phyloP scores from a whole-genome alignment of 2,888 invertebrate species.

The Metalampra italica region DNA sequence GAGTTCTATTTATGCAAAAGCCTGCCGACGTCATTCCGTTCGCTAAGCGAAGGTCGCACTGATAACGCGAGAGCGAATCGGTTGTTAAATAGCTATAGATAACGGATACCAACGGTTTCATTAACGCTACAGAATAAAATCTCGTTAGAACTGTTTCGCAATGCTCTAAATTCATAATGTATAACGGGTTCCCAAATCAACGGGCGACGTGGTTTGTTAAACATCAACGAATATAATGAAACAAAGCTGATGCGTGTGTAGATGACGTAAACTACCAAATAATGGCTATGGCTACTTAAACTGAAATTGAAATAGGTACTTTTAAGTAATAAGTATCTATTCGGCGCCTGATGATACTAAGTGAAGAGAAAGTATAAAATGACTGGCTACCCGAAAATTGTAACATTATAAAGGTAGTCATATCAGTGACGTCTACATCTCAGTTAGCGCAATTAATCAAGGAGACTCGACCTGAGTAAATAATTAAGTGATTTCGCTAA shows the following conservation, averaged over 20 bases:
- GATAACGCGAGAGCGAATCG: conserved; percentile 37
- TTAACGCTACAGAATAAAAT: neutral
- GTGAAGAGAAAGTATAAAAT: too few relatives aligned
- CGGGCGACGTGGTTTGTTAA: neutral
- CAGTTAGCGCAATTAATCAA: too few relatives aligned
- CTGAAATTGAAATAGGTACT: too few relatives aligned
- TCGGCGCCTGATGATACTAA: too few relatives aligned
- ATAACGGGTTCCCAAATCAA: neutral
- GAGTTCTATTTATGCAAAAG: neutral
- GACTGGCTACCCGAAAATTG: too few relatives aligned
- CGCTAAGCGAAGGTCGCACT: conserved; percentile 31
- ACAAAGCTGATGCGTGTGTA: neutral
- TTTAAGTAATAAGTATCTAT: too few relatives aligned
- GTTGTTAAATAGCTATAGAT: conserved; percentile 14
- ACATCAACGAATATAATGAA: neutral
- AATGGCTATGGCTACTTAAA: too few relatives aligned
- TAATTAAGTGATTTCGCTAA: too few relatives aligned
- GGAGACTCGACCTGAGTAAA: too few relatives aligned
- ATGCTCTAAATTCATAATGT: neutral
- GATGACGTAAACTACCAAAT: too few relatives aligned
- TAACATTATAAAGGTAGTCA: too few relatives aligned
- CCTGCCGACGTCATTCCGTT: conserved; percentile 1
- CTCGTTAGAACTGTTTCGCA: neutral
- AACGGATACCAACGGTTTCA: neutral
- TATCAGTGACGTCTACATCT: too few relatives aligned